Conservation (phyloP, 1,140 invertebrate genomes). For the Drosophila hydei region DNA sequence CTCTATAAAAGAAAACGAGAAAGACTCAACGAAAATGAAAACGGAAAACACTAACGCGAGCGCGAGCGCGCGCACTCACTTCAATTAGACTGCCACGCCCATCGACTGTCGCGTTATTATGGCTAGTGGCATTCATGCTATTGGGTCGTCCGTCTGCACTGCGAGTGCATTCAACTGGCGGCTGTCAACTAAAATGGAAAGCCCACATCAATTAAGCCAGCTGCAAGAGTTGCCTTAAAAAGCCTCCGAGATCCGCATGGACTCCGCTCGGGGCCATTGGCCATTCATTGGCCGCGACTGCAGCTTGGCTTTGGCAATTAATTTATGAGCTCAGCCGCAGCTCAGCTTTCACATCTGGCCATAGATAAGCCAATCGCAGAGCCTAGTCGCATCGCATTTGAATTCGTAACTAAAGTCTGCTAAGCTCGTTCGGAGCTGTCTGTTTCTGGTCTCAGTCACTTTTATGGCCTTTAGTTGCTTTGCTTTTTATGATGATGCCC, state of each 20-base stretch:
- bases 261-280: background rate
- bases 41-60: background rate
- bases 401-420: constrained; percentile 22
- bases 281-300: constrained; percentile 5
- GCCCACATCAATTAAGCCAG: constrained; percentile 73
- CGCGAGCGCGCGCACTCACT: constrained; percentile 41
- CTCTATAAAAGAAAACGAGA: constrained; percentile 3
- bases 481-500: constrained; percentile 68
- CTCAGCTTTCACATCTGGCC: constrained; percentile 73
- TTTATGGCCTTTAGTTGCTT: constrained; percentile 65
- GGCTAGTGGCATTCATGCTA: constrained; percentile 34
- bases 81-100: constrained; percentile 47
- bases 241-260: constrained; percentile 14
- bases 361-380: constrained; percentile 55
- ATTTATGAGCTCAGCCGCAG: constrained; percentile 74
- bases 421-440: constrained; percentile 35
- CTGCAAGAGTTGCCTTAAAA: constrained; percentile 21
- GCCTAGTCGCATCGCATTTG: constrained; percentile 11
- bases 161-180: constrained; percentile 12
- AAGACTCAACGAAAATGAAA: background rate
- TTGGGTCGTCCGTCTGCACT: constrained; percentile 33
- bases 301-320: constrained; percentile 56
- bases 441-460: constrained; percentile 52
- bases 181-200: constrained; percentile 79
- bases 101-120: constrained; percentile 2